Conservation (phyloP, 2,113 vertebrate species). For the Tyto alba region DNA sequence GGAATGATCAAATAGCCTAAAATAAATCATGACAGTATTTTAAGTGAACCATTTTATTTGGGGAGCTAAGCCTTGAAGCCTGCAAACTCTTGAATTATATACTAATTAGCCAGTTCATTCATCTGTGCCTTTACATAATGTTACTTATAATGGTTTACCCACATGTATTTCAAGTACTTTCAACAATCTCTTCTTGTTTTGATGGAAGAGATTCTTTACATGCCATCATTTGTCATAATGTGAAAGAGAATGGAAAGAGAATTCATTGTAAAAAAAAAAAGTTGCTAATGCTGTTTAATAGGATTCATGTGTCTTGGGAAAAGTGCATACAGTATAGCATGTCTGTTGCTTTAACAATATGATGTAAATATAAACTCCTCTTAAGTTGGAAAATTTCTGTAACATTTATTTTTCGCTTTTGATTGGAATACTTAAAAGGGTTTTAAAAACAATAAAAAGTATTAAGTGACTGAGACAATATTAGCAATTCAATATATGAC, state of each 20-base stretch:
- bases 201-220: background rate
- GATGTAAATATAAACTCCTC: background rate
- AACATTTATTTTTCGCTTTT: background rate
- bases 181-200: background rate
- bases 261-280: background rate
- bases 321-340: background rate
- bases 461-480: background rate
- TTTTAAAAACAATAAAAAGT: background rate
- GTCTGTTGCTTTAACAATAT: background rate
- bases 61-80: background rate
- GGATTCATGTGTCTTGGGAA: background rate
- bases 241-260: background rate
- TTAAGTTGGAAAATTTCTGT: background rate
- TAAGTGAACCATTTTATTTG: background rate
- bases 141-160: background rate
- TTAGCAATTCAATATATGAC: background rate
- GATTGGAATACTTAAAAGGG: background rate
- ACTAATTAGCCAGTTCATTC: background rate
- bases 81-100: background rate
- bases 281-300: background rate
- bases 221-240: background rate
- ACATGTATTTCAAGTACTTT: background rate
- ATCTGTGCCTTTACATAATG: background rate
- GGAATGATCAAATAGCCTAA: conserved; percentile 97
- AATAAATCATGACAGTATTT: conserved; percentile 29